Evolutionary conservation across 2,113 vertebrate genomes (phyloP).

Genomic region (Chaetorhynchus papuensis): DNA sequence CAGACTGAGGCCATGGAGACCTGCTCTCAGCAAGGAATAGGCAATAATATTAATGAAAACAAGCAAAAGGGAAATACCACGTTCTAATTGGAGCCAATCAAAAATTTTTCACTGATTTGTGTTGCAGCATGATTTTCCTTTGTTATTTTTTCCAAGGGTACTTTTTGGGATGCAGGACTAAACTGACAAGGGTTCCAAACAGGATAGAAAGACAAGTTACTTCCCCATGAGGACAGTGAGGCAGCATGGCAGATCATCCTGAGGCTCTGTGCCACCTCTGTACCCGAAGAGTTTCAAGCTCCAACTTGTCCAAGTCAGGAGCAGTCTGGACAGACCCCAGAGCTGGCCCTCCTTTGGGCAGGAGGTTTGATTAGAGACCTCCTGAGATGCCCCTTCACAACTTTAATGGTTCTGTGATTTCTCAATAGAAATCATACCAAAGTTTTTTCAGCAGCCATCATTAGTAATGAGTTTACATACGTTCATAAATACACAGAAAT

Average conservation of each 20-base stretch:
- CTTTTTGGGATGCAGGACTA: background rate
- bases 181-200: background rate
- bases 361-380: background rate
- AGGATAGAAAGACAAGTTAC: background rate
- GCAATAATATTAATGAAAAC: background rate
- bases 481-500: background rate
- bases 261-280: accelerated
- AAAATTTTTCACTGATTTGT: background rate
- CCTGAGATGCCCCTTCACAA: background rate
- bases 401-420: background rate
- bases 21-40: background rate
- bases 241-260: background rate
- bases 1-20: background rate
- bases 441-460: background rate
- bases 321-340: background rate
- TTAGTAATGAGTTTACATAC: background rate
- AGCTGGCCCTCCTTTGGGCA: background rate
- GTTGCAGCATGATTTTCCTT: background rate
- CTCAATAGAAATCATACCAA: background rate
- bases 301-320: background rate
- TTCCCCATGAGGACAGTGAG: background rate
- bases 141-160: background rate
- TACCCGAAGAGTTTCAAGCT: background rate
- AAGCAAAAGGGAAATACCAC: background rate
- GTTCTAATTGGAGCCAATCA: background rate